Evolutionary conservation across 2,888 invertebrate genomes (phyloP), one percentile per base, ranked within the genome.

Genomic region (Cantharis rustica): DNA sequence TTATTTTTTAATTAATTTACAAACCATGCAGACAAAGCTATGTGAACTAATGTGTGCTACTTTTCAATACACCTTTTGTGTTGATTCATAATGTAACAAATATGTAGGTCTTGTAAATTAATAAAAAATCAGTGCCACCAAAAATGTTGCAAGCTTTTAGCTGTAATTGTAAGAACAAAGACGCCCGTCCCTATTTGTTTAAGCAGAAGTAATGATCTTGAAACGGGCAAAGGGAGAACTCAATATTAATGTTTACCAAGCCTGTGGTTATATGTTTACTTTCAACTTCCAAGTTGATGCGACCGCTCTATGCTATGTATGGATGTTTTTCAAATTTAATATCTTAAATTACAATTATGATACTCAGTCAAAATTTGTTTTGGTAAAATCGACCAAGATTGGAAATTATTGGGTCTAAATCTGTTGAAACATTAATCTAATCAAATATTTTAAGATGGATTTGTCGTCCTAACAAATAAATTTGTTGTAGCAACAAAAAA

Each of bases 201-300:
- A 74, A 76, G 71, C 68, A 71, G 31, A 73, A 76, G 70, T 73
- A 76, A 76, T 73, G 76, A 73, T 76, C 76, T 76, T 76, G 76
- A 76, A 73, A 71, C 23, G 71, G 68, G 73, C 71, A 71, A 76
- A 76, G 76, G 71, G 71, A 73, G 76, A 77, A 72, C 77, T 78
- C 78, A 75, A 81, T 81, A 81, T 81, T 81, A 73, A 76, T 81
- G 80, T 81, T 81, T 80, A 77, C 81, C 64, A 69, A 80, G 81
- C 76, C 79, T 78, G 79, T 78, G 77, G 80, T 80, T 80, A 79
- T 80, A 76, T 81, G 81, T 81, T 81, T 80, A 69, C 81, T 80
- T 80, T 81, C 77, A 80, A 79, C 80, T 80, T 79, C 72, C 77
- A 78, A 78, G 78, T 75, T 75, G 75, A 75, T 78, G 78, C 73